phyloP scores from a whole-genome alignment of 2,797 vertebrate genomes.

The Poecilia velifera region DNA sequence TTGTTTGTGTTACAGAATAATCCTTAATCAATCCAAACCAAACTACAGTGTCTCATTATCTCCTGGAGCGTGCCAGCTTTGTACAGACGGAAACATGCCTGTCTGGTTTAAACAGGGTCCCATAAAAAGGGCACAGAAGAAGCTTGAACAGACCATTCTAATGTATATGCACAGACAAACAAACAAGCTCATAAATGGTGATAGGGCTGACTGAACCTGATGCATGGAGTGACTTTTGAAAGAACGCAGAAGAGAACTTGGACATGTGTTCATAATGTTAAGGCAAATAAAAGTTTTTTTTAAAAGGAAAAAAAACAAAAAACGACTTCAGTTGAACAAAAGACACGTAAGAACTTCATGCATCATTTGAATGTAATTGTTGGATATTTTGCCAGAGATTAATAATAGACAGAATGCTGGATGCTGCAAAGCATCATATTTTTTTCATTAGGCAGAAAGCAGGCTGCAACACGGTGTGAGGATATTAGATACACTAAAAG shows the following conservation, averaged over 20 bases:
- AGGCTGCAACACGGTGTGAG: slow-evolving; percentile 31
- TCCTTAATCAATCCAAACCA: slow-evolving; percentile 79
- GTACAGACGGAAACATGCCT: slow-evolving; percentile 52
- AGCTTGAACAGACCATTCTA: slow-evolving; percentile 19
- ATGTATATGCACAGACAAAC: slow-evolving; percentile 23
- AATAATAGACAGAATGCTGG: slow-evolving; percentile 51
- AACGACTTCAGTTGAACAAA: slow-evolving; percentile 18
- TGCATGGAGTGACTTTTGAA: slow-evolving; percentile 28
- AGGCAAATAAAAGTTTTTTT: slow-evolving; percentile 40
- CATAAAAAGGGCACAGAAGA: slow-evolving; percentile 47
- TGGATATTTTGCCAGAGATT: slow-evolving; percentile 59
- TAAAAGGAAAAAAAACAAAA: slow-evolving; percentile 14
- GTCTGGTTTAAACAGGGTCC: slow-evolving; percentile 61
- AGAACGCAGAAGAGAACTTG: slow-evolving; percentile 20
- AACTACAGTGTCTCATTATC: slow-evolving; percentile 73
- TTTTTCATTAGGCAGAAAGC: slow-evolving; percentile 66
- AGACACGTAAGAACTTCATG: slow-evolving; percentile 42
- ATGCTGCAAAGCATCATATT: slow-evolving; percentile 59
- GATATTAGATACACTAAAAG: slow-evolving; percentile 60
- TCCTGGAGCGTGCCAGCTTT: slow-evolving; percentile 69
- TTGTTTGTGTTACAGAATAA: slow-evolving; percentile 80
- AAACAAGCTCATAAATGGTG: slow-evolving; percentile 12
- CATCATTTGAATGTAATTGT: slow-evolving; percentile 76
- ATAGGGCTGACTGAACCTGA: slow-evolving; percentile 24
- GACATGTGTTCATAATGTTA: slow-evolving; percentile 33